These are phyloP conservation scores for Pteronotus mesoamericanus DNA, from an alignment of 2,797 vertebrate genomes.

Conservation along the genomic window DNA sequence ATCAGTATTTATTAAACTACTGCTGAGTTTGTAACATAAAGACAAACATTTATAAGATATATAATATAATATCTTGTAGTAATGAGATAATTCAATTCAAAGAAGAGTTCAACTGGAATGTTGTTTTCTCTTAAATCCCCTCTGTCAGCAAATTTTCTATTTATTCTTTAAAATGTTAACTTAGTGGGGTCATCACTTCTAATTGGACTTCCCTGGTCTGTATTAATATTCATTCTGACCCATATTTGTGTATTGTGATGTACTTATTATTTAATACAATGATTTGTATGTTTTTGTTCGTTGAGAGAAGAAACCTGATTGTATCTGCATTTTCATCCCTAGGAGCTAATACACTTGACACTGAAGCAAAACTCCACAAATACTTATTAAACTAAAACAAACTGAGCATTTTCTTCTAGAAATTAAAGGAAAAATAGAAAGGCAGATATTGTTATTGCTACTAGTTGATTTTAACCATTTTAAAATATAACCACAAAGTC, in stretches of 20 bases:
- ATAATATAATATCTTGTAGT: background rate
- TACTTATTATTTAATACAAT: background rate
- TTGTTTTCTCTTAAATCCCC: background rate
- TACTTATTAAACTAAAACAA: background rate
- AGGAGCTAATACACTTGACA: background rate
- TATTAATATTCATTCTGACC: background rate
- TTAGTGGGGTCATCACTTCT: background rate
- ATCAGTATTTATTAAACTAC: background rate
- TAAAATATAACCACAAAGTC: background rate
- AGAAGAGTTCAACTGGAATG: background rate
- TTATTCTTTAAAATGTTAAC: background rate
- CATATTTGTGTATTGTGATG: background rate
- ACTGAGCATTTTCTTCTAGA: background rate
- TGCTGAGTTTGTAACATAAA: background rate
- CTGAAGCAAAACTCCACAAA: background rate
- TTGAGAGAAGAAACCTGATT: background rate
- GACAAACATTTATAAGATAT: background rate
- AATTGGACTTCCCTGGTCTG: background rate
- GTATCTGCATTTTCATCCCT: background rate
- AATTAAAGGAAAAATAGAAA: background rate
- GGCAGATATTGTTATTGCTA: background rate
- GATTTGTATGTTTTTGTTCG: background rate
- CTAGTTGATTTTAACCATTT: slow-evolving; percentile 2
- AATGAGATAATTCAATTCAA: background rate
- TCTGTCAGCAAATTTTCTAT: background rate